Evolutionary conservation across 2,113 vertebrate species (phyloP).

Genomic region (Oryzias javanicus): DNA sequence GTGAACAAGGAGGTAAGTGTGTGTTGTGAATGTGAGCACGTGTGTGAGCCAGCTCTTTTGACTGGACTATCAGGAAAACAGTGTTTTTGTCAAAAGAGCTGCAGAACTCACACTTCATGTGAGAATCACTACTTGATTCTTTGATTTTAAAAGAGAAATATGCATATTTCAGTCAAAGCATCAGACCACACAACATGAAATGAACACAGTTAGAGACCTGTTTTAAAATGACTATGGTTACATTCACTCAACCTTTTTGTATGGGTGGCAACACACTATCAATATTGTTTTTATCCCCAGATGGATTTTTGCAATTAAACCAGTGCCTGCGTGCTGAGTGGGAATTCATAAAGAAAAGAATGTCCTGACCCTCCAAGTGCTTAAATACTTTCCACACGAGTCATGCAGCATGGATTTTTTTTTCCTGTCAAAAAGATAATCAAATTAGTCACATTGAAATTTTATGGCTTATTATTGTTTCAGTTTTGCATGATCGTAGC

Average conservation of each 20-base stretch:
- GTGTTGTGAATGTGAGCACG: constrained; percentile 25
- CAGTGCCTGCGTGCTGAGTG: constrained; percentile 13
- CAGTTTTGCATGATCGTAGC: too few species aligned
- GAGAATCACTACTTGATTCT: too few species aligned
- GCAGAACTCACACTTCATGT: too few species aligned
- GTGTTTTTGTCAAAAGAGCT: constrained; percentile 16
- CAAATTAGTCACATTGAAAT: neutral
- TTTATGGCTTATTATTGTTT: neutral
- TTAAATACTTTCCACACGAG: constrained; percentile 3
- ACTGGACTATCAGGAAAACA: constrained; percentile 12
- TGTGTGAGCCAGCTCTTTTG: constrained; percentile 13
- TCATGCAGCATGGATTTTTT: neutral
- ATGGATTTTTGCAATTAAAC: constrained; percentile 19
- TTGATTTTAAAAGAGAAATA: too few species aligned
- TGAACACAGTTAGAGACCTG: too few species aligned
- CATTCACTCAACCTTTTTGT: neutral
- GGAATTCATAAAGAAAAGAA: neutral
- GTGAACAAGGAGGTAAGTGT: constrained; percentile 64
- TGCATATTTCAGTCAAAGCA: too few species aligned
- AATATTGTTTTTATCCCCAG: constrained; percentile 7
- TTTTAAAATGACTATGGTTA: neutral
- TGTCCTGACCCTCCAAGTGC: neutral
- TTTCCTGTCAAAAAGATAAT: neutral
- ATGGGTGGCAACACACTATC: neutral
- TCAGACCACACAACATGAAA: too few species aligned